Evolutionary conservation across 2,797 vertebrate genomes (phyloP).

Genomic region (Chelidonichthys spinosus): DNA sequence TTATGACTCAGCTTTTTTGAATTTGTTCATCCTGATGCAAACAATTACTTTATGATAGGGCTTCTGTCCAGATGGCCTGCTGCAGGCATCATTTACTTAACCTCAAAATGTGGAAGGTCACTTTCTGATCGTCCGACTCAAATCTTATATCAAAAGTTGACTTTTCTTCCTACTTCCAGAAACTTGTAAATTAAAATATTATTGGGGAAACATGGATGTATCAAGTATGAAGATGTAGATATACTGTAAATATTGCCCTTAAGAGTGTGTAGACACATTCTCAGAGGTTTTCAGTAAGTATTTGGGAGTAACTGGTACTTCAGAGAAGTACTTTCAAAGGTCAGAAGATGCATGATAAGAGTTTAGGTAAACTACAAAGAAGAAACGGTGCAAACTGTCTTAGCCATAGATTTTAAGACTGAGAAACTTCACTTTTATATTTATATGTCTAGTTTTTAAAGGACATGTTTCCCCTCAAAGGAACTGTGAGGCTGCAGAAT

Average conservation of each 20-base stretch:
- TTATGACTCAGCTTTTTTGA: conserved; percentile 31
- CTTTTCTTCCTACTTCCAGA: neutral
- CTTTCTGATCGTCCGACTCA: conserved; percentile 32
- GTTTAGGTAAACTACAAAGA: neutral
- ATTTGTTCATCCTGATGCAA: conserved; percentile 24
- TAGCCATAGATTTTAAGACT: neutral
- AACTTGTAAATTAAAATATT: neutral
- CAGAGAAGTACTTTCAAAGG: neutral
- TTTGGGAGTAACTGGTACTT: neutral
- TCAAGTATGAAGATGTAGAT: conserved; percentile 2
- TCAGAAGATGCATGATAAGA: neutral
- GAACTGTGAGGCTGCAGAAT: conserved; percentile 3
- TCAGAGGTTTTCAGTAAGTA: neutral
- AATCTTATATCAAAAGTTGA: conserved; percentile 13
- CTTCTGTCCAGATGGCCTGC: conserved; percentile 47
- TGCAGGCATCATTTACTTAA: conserved; percentile 27
- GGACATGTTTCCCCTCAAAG: neutral
- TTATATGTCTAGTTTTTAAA: neutral
- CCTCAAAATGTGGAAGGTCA: conserved; percentile 19
- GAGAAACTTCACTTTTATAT: neutral
- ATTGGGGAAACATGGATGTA: neutral
- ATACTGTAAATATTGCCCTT: neutral
- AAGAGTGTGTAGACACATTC: neutral
- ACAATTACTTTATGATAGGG: conserved; percentile 46
- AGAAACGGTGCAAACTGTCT: neutral